Evolutionary conservation across 2,113 vertebrate genomes (phyloP).

Genomic region (Apus apus): DNA sequence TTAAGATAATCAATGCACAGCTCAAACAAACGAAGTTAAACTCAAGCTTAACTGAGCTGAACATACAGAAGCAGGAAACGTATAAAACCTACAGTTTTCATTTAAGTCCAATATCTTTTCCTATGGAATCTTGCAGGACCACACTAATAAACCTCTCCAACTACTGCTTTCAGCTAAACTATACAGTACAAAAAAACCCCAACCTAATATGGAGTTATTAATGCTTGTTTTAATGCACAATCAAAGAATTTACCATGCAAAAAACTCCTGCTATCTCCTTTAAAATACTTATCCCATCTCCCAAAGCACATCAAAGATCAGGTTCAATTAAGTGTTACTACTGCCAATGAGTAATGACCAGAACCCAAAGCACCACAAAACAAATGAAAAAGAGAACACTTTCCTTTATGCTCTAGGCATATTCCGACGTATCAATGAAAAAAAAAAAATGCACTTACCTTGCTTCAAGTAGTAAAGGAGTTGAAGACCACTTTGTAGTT

Average conservation of each 20-base stretch:
- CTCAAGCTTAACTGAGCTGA: neutral
- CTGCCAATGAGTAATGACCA: neutral
- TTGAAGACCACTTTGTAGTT: slow-evolving; percentile 92
- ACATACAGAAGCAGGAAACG: fast-evolving
- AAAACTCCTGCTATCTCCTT: neutral
- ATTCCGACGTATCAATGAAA: neutral
- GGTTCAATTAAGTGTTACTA: neutral
- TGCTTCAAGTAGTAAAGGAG: slow-evolving; percentile 91
- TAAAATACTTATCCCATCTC: neutral
- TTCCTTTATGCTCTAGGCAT: neutral
- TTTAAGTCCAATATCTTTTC: neutral
- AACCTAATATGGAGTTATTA: neutral
- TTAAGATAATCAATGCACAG: neutral
- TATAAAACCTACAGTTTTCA: fast-evolving
- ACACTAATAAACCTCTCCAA: neutral
- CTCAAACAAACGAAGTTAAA: neutral
- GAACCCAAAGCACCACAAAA: neutral
- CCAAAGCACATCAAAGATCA: neutral
- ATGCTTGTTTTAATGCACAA: neutral
- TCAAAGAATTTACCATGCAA: neutral
- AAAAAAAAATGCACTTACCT: slow-evolving; percentile 76
- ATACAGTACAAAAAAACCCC: neutral
- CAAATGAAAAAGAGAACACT: neutral
- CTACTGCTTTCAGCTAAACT: neutral
- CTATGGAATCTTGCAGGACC: neutral